Evolutionary conservation across 2,113 vertebrate species (phyloP).

Genomic region (Muntiacus reevesi): DNA sequence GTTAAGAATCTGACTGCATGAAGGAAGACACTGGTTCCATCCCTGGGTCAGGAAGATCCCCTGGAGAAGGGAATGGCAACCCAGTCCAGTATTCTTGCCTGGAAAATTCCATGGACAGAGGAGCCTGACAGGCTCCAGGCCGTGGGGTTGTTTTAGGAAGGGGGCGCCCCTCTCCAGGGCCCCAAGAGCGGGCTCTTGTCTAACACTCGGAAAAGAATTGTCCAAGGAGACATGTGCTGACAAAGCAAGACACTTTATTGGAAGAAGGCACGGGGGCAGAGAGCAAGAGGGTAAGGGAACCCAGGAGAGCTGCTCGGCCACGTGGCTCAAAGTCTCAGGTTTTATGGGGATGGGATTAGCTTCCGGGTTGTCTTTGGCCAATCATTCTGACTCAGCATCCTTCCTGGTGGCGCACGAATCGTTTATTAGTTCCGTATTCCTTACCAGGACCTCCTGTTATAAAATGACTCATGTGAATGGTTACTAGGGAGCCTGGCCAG

Average conservation of each 20-base stretch:
- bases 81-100: background rate
- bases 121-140: background rate
- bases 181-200: accelerated
- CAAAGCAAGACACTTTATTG: background rate
- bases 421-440: background rate
- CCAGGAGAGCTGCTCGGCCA: background rate
- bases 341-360: background rate
- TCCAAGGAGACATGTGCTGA: background rate
- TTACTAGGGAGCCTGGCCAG: background rate
- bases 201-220: background rate
- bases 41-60: background rate
- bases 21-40: background rate
- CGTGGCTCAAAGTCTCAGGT: background rate
- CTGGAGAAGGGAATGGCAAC: background rate
- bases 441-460: background rate
- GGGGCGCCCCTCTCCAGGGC: background rate
- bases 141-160: background rate
- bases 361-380: background rate
- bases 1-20: background rate
- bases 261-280: background rate
- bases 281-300: background rate
- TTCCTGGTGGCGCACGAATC: accelerated
- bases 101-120: background rate
- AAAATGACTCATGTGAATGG: background rate
- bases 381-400: background rate